phyloP scores from a whole-genome alignment of 1,140 invertebrate genomes.

The Drosophila biarmipes region DNA sequence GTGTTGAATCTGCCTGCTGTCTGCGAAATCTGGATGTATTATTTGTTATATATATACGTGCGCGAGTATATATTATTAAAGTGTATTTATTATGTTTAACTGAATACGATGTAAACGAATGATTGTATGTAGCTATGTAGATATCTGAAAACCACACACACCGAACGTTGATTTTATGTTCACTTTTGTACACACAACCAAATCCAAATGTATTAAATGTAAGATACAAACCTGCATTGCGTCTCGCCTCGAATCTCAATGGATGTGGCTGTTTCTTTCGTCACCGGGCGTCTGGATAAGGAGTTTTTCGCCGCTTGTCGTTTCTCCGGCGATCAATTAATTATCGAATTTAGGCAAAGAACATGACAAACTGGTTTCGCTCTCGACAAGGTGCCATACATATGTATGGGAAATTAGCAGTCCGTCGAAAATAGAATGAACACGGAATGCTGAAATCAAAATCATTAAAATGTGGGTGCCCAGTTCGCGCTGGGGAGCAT shows the following conservation, averaged over 20 bases:
- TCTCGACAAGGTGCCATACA: conserved; percentile 42
- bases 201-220: conserved; percentile 78
- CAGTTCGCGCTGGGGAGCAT: conserved; percentile 30
- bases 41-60: conserved; percentile 74
- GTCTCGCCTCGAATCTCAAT: conserved; percentile 28
- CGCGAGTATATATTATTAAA: conserved; percentile 60
- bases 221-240: conserved; percentile 45
- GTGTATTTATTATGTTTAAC: conserved; percentile 80
- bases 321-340: conserved; percentile 64
- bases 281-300: conserved; percentile 20
- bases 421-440: conserved; percentile 45
- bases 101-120: conserved; percentile 60
- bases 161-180: conserved; percentile 73
- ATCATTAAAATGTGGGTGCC: conserved; percentile 60
- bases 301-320: conserved; percentile 20
- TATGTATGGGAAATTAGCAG: conserved; percentile 57
- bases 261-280: conserved; percentile 34
- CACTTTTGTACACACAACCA: conserved; percentile 74
- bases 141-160: conserved; percentile 59
- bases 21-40: conserved; percentile 66
- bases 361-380: conserved; percentile 73
- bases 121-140: conserved; percentile 75
- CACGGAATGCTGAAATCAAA: conserved; percentile 35
- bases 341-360: conserved; percentile 69
- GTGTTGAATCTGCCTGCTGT: conserved; percentile 59